Conservation (phyloP, 2,888 invertebrate species). For the Sycophila texana region DNA sequence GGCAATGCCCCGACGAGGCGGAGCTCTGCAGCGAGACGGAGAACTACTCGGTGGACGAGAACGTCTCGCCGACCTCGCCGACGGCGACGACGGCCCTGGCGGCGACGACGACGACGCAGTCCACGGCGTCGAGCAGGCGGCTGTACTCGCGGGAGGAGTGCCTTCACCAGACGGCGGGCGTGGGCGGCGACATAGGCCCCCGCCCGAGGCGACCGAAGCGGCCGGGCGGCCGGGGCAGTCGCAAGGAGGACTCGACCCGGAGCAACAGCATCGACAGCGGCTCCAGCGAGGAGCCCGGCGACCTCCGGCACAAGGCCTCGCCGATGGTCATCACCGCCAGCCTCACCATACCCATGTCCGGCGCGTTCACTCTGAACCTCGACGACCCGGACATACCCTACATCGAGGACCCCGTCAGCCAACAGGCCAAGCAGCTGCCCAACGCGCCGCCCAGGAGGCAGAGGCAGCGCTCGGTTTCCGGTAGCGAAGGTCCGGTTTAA, state of each 20-base stretch:
- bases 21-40: constrained; percentile 73
- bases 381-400: constrained; percentile 83
- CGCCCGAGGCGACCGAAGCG: constrained; percentile 74
- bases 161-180: constrained; percentile 74
- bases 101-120: constrained; percentile 76
- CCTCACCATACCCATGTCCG: constrained; percentile 84
- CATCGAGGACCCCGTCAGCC: constrained; percentile 79
- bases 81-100: constrained; percentile 76
- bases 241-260: constrained; percentile 73
- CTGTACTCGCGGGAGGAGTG: constrained; percentile 87
- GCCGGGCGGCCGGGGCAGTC: constrained; percentile 69
- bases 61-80: constrained; percentile 59
- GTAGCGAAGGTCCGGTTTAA: constrained; percentile 68
- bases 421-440: constrained; percentile 77
- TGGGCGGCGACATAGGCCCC: constrained; percentile 79
- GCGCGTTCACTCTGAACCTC: constrained; percentile 77
- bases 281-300: constrained; percentile 73
- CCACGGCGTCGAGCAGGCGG: constrained; percentile 76
- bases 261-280: constrained; percentile 77
- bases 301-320: constrained; percentile 78
- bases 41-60: constrained; percentile 70
- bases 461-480: constrained; percentile 71
- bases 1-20: constrained; percentile 71
- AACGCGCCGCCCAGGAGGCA: constrained; percentile 76
- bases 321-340: constrained; percentile 86